phyloP scores from a whole-genome alignment of 2,888 invertebrate genomes.

The Drosophila seclusa region DNA sequence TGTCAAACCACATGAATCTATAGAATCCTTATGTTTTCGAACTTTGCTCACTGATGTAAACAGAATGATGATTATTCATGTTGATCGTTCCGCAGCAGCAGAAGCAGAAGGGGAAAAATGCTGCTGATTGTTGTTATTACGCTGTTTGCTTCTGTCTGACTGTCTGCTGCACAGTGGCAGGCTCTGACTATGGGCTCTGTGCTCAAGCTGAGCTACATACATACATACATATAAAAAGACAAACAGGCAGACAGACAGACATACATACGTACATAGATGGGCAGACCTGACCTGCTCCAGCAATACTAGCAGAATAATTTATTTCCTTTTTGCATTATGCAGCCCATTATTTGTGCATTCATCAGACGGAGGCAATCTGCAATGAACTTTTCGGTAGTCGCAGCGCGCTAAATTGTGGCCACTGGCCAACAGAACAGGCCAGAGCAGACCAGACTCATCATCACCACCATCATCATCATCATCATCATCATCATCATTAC shows the following conservation, averaged over 20 bases:
- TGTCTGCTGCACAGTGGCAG: slow-evolving; percentile 16
- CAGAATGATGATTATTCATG: slow-evolving; percentile 36
- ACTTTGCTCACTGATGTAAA: slow-evolving; percentile 33
- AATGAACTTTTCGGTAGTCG: slow-evolving; percentile 70
- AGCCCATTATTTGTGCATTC: slow-evolving; percentile 71
- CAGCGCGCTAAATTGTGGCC: slow-evolving; percentile 57
- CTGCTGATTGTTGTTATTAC: slow-evolving; percentile 71
- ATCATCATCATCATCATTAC: not conserved
- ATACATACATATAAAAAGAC: not conserved
- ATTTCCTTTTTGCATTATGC: slow-evolving; percentile 73
- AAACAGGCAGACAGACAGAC: not conserved
- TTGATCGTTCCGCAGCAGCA: slow-evolving; percentile 19
- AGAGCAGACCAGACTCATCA: not conserved
- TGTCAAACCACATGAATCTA: not conserved
- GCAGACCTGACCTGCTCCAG: slow-evolving; percentile 18
- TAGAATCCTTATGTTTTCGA: not conserved
- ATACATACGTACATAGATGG: not conserved
- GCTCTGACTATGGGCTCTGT: not conserved
- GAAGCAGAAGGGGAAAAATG: slow-evolving; percentile 17
- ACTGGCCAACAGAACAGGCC: slow-evolving; percentile 25
- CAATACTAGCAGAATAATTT: slow-evolving; percentile 55
- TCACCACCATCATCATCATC: not conserved
- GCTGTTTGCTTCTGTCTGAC: slow-evolving; percentile 47
- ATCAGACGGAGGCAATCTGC: slow-evolving; percentile 49
- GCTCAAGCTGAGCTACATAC: not conserved